phyloP scores from a whole-genome alignment of 1,140 invertebrate species.

The Leguminivora glycinivorella region DNA sequence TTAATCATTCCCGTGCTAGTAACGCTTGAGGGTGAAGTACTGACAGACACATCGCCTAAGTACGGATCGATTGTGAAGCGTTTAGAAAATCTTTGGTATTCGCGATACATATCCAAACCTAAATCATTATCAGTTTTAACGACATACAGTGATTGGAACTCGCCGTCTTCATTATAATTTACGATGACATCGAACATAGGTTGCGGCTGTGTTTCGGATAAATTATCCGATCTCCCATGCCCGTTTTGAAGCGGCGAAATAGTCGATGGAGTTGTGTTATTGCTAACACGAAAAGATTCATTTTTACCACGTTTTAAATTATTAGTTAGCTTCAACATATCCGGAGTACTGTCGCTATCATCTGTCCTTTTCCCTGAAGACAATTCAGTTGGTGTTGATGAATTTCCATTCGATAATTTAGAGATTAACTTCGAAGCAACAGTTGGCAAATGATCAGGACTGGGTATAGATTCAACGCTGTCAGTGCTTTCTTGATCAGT shows the following conservation, averaged over 20 bases:
- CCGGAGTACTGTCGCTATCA: conserved; percentile 56
- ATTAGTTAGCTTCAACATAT: conserved; percentile 57
- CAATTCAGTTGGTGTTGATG: conserved; percentile 65
- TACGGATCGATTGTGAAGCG: conserved; percentile 73
- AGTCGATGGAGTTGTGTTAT: conserved; percentile 70
- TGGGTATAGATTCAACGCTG: conserved; percentile 53
- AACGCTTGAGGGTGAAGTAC: conserved; percentile 71
- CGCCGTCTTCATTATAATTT: conserved; percentile 70
- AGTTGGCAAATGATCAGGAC: conserved; percentile 61
- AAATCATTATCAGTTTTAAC: conserved; percentile 73
- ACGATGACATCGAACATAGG: conserved; percentile 73
- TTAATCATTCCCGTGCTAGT: conserved; percentile 72
- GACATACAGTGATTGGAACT: conserved; percentile 71
- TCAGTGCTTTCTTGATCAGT: conserved; percentile 71
- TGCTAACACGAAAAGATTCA: conserved; percentile 63
- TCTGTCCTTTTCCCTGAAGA: conserved; percentile 40
- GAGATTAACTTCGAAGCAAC: conserved; percentile 67
- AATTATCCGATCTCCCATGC: conserved; percentile 45
- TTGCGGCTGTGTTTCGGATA: conserved; percentile 62
- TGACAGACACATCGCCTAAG: conserved; percentile 65
- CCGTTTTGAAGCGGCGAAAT: conserved; percentile 74
- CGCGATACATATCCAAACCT: conserved; percentile 72
- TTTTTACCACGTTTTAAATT: conserved; percentile 60
- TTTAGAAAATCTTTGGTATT: conserved; percentile 74
- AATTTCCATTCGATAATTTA: conserved; percentile 72